Evolutionary conservation across 2,113 vertebrate genomes (phyloP), one percentile per base, ranked within the genome.

Genomic region (Vulpes lagopus): DNA sequence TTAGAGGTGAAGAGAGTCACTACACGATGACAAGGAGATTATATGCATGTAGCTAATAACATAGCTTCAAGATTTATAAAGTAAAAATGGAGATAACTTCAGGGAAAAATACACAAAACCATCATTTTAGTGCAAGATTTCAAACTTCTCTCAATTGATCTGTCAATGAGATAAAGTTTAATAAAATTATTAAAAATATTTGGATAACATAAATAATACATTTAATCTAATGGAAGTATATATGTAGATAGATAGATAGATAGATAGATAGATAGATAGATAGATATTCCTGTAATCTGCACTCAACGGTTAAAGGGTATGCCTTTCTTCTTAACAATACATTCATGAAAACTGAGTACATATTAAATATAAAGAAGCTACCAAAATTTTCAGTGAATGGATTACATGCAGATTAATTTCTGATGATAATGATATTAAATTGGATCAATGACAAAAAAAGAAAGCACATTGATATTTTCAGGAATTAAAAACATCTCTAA

Each of bases 401-500:
- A 35, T 95, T 80, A 87, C 55, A 43, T 65, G 20, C 4, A 43
- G 19, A 74, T 60, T 59, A 73, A 74, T 89, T 96, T 96, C 17
- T 80, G 4, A 73, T 93, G 27, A 83, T 74, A 93, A 38, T 73
- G 32, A 9, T 91, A 57, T n/a, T 87, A 74, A 90, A 2, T 91
- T 69, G 8, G 20, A 64, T 51, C 20, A 80, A 38, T 59, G 59
- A 57, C 20, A 60, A 69, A 85, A 94, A 83, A 76, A 19, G 7
- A 92, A 87, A 80, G 35, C 0, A 43, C 11, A 51, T 6, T 71
- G 11, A 94, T 92, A 59, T 2, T 81, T 95, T 60, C 22, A 89
- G 38, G 95, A 87, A 78, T 95, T 88, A 91, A 71, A 89, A 80
- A 32, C 1, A 51, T 80, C 80, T 94, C 49, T 53, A 95, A 94